Base-by-base conservation (phyloP, 2,113 vertebrate genomes). In the Sporophila hypoxantha region DNA sequence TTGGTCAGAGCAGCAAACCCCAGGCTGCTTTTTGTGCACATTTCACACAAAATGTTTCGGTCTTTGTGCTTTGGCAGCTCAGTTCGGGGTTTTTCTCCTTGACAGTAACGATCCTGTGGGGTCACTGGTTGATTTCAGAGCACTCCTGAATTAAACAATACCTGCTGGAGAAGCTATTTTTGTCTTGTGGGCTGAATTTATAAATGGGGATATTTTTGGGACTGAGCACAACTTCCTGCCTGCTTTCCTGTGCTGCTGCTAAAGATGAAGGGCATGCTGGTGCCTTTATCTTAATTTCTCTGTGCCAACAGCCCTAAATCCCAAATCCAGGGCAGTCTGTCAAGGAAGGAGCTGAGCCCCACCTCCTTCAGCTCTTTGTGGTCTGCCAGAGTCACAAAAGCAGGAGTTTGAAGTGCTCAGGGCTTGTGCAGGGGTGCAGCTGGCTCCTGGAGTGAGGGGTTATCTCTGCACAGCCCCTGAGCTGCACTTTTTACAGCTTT, bases 91-190 rank as follows among this genome's bases (percentile, higher is more conserved):
- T 57, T 56, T 70, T 36, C 39, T 26, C 25, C 47, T 42, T 18
- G 18, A 1, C 5, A 42, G 3, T 4, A 8, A 8, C 5, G 4
- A 1, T 50, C 8, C 41, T 61, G 29, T 27, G 69, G 26, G n/a
- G 53, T 59, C 37, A 8, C 55, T 25, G 67, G 1, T 76, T 18
- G 17, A 5, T 17, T 57, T 22, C 16, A 67, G 56, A 30, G 44
- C 44, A 17, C 14, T 12, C 6, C 21, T 29, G 50, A 55, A 4
- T 34, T 22, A n/a, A 69, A 82, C 66, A 53, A 3, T 13, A 32
- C n/a, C 19, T 30, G 12, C 20, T 42, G 42, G 11, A 52, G 42
- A 36, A 37, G 69, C 37, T 70, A 2, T 56, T 76, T 32, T 30
- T 30, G 41, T 11, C 21, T 3, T 3, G n/a, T 47, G 79, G 29